Conservation (phyloP, 2,797 vertebrate genomes). For the Crax fasciolata region DNA sequence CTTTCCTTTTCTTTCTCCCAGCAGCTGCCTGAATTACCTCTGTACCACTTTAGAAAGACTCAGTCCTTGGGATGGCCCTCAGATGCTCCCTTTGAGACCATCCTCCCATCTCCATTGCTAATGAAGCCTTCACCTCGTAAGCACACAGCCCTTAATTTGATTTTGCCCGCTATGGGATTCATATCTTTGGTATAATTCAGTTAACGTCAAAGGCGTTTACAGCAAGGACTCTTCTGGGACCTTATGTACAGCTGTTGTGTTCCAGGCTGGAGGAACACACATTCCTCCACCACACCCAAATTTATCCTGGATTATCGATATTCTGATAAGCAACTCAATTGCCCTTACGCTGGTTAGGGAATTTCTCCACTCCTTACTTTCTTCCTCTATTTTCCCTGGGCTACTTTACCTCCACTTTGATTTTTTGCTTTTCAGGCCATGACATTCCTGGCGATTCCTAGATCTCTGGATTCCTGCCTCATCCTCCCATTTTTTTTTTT, state of each 20-base stretch:
- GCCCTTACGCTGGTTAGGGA: background rate
- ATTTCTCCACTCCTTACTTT: constrained; percentile 5
- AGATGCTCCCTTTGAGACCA: background rate
- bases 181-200: constrained; percentile 24
- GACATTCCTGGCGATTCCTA: constrained; percentile 51
- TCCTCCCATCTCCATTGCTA: background rate
- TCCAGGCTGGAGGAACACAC: constrained; percentile 23
- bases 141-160: background rate
- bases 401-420: background rate
- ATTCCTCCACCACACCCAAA: constrained; percentile 21
- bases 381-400: background rate
- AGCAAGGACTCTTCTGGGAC: constrained; percentile 13
- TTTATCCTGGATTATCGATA: constrained; percentile 46
- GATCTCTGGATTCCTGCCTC: constrained; percentile 48
- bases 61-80: background rate
- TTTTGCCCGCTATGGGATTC: background rate
- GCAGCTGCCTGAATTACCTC: background rate
- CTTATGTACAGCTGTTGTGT: background rate
- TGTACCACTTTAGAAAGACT: background rate
- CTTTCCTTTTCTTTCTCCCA: background rate
- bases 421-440: constrained; percentile 39
- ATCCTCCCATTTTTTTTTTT: constrained; percentile 2
- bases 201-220: background rate
- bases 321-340: constrained; percentile 7
- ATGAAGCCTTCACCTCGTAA: background rate